Base-by-base conservation (phyloP, 2,113 vertebrate species). In the Opisthocomus hoazin region DNA sequence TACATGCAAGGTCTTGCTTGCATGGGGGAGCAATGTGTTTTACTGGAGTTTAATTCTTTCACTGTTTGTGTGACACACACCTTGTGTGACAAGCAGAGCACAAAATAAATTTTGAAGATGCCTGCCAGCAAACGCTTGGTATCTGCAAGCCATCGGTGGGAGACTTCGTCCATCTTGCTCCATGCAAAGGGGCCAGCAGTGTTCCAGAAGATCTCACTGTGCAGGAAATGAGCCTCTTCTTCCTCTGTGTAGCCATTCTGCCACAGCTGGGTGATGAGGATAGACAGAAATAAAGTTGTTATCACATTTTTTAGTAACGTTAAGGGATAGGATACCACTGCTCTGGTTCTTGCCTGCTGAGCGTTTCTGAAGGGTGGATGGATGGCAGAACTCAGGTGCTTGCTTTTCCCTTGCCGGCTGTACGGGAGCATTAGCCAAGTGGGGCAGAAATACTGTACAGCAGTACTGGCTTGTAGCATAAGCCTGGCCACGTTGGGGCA, bases 351-450 rank as follows among this genome's bases (percentile, higher is more conserved):
- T 71, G 34, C 34, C 29, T 71, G 39, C 24, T 75, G 60, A 61
- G 21, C 9, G 2, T 68, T 74, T 93, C 69, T 69, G 56, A 53
- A 45, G 14, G 29, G 46, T 70, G 16, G n/a, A 8, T 63, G 24
- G 15, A 13, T 46, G 45, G 51, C 53, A 45, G 5, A 70, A 54
- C 12, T 27, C 2, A 0, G 0, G 0, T 10, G 12, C 45, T 54
- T 76, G 10, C 32, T 76, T 78, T 37, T 32, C 23, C 5, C 20
- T 58, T 90, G 57, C 43, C 0, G 5, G 7, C 27, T 66, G 39
- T 63, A 6, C 15, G 61, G 75, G 50, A 45, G 56, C 41, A 43
- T 36, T 46, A 51, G 27, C 70, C 39, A 16, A 23, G 39, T 26
- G 78, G 85, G 53, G 37, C 58, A 50, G 53, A 64, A 75, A 5